Base-by-base conservation (phyloP, 2,888 invertebrate species). In the Eudasyphora cyanicolor region DNA sequence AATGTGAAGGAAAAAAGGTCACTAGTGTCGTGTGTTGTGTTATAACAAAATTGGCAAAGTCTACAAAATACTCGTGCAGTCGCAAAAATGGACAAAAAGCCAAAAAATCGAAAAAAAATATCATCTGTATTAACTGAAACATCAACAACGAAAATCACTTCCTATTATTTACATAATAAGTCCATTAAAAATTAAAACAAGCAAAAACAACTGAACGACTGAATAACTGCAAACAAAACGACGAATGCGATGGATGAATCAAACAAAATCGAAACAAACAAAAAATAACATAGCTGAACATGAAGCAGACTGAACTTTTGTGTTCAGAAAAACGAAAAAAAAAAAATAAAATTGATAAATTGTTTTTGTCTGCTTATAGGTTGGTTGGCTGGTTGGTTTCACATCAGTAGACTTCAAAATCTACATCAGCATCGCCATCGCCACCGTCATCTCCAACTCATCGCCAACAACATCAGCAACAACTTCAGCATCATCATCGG, bases 161-260 rank as follows among this genome's bases (percentile, higher is more conserved):
- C 71, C 71, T 73, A 38, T 38, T 73, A 57, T 73, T 73, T 73
- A 73, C 71, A 73, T 73, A 73, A 73, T 73, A 73, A 57, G 32
- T 35, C 71, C 71, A 73, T 73, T 73, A 73, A 57, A 67, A 71
- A 27, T 24, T 5, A 14, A 17, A 10, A 21, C 19, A 19, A 19
- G 35, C 4, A 29, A 32, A 62, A 10, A 14, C 3, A 57, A 24
- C 27, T 24, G 21, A 29, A 35, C 14, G 17, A 35, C 35, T 19
- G n/a, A 67, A 24, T 24, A 38, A 38, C 19, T 19, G 42, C 54
- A 57, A 27, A 24, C 27, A 57, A 24, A 57, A 19, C 51, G 8
- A 45, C 14, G n/a, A n/a, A n/a, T n/a, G n/a, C n/a, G n/a, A n/a
- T n/a, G n/a, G n/a, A 45, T n/a, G 45, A 45, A 12, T 45, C n/a